These are phyloP conservation scores for Plusia festucae DNA, from an alignment of 2,888 invertebrate species.

Conservation along the genomic window DNA sequence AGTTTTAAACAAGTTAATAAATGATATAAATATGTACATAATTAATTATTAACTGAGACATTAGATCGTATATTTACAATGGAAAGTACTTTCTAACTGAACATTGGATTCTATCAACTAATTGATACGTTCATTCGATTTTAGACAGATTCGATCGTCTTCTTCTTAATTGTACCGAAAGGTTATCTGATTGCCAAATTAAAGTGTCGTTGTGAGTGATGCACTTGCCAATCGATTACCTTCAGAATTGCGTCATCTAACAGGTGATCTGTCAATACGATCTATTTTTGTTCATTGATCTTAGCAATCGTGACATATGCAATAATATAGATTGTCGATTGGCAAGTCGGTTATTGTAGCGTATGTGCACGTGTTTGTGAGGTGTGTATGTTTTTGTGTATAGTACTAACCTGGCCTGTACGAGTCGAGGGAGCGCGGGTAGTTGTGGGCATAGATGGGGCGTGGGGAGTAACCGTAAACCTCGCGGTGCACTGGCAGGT, in stretches of 20 bases:
- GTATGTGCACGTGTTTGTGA: slow-evolving; percentile 46
- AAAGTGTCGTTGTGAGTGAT: slow-evolving; percentile 61
- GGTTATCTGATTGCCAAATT: slow-evolving; percentile 66
- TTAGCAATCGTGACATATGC: slow-evolving; percentile 32
- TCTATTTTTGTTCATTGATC: slow-evolving; percentile 55
- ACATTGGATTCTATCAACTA: slow-evolving; percentile 18
- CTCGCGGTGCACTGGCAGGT: slow-evolving; percentile 96
- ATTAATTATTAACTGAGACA: slow-evolving; percentile 46
- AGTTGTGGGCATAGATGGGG: slow-evolving; percentile 96
- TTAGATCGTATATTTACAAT: slow-evolving; percentile 52
- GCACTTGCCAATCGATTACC: slow-evolving; percentile 71
- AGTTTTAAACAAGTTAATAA: slow-evolving; percentile 30
- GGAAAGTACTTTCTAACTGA: slow-evolving; percentile 23
- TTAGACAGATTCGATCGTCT: slow-evolving; percentile 34
- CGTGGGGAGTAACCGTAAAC: slow-evolving; percentile 97
- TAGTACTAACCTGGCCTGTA: slow-evolving; percentile 96
- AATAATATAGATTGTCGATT: slow-evolving; percentile 54
- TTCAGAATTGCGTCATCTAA: slow-evolving; percentile 55
- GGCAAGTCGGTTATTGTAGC: slow-evolving; percentile 68
- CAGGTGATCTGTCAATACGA: slow-evolving; percentile 59
- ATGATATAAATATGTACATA: slow-evolving; percentile 62
- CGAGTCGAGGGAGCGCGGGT: slow-evolving; percentile 92
- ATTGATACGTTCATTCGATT: slow-evolving; percentile 28
- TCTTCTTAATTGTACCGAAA: slow-evolving; percentile 51
- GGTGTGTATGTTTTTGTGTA: slow-evolving; percentile 28